Conservation (phyloP, 2,113 vertebrate genomes). For the Ploceus nigricollis region DNA sequence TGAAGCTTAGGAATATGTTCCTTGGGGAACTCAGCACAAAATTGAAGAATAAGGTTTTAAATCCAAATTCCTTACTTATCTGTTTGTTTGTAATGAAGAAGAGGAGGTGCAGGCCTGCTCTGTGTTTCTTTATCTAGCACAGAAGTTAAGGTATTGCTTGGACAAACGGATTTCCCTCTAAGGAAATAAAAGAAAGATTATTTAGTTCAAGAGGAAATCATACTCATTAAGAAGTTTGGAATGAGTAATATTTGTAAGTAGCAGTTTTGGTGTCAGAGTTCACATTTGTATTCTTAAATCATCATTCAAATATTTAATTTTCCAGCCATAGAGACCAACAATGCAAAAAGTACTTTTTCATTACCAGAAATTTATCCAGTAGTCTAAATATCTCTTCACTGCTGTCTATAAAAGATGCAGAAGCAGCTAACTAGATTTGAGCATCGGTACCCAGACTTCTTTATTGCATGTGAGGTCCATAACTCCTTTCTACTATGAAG, state of each 20-base stretch:
- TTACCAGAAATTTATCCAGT: not conserved
- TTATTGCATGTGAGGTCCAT: not conserved
- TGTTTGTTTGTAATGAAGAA: conserved; percentile 89
- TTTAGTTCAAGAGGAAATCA: not conserved
- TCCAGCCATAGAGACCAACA: not conserved
- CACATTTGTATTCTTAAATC: not conserved
- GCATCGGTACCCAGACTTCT: not conserved
- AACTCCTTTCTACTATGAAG: not conserved
- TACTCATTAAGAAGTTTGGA: not conserved
- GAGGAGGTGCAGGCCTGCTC: conserved; percentile 84
- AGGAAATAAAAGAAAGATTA: conserved; percentile 45
- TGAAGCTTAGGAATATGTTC: not conserved
- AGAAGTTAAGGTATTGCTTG: conserved; percentile 82
- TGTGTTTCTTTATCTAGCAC: conserved; percentile 87
- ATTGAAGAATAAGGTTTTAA: not conserved
- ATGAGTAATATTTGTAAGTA: not conserved
- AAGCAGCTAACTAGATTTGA: not conserved
- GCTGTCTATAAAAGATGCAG: not conserved
- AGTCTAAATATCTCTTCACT: not conserved
- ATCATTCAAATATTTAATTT: not conserved
- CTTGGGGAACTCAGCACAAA: not conserved
- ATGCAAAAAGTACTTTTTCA: not conserved
- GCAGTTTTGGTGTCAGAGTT: not conserved
- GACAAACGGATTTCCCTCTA: conserved; percentile 91
- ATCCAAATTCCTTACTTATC: conserved; percentile 81